Evolutionary conservation across 64 coral and sea anemone species (phyloP), one percentile per base, ranked within the genome.

Genomic region (Porites lutea): DNA sequence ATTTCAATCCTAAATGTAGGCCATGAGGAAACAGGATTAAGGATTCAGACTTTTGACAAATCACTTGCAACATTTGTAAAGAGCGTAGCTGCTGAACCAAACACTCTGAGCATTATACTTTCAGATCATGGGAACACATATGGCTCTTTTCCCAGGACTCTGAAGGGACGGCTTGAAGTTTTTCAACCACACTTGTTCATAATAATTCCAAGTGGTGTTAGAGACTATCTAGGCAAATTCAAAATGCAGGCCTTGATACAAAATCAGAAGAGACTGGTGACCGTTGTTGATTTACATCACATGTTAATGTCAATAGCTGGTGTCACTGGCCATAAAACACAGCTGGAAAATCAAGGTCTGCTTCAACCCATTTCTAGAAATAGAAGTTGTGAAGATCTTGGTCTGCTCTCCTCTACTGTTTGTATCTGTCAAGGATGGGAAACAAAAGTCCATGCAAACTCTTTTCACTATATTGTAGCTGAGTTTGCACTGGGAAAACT

Each of bases 71-170:
- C 74, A 15, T 91, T 89, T 69, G 82, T 95, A 3, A 52, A 86
- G 5, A 88, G 18, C 18, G 13, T 95, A 16, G 79, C 81, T 27
- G 12, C 51, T 65, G 50, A 78, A 37, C 78, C 69, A 52, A 94
- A 94, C 19, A 95, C 93, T 20, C 62, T 95, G 4, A 95, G 88
- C 11, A 71, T 95, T n/a, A 71, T 95, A 57, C 88, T 90, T 43
- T 89, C 93, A 60, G 93, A 95, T 76, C 93, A 95, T 73, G 93
- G 93, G 8, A 95, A 95, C 46, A 95, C 88, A 1, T 95, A 95
- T 76, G 85, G 88, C 1, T 27, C 77, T 9, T 95, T 87, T 75
- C 88, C 88, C 2, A 58, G 46, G 10, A 49, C 58, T 3, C 50
- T 95, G 27, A 88, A 95, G 60, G 93, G 93, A 70, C 72, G 89